These are phyloP conservation scores for Scaptomyza reducta DNA, from an alignment of 2,888 invertebrate genomes.

Conservation along the genomic window DNA sequence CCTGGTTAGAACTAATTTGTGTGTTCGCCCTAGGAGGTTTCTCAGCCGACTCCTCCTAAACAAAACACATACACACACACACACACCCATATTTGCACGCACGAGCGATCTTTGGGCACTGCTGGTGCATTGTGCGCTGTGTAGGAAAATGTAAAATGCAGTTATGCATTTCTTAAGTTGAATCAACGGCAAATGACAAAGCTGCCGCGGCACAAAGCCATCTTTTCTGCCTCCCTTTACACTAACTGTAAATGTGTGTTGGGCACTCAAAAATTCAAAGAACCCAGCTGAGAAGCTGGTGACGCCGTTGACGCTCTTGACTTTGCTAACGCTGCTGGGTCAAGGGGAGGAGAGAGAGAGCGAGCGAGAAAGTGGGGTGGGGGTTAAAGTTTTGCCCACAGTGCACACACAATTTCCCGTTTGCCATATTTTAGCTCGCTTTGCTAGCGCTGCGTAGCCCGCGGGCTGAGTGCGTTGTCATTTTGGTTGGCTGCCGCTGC, in stretches of 20 bases:
- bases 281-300: conserved; percentile 61
- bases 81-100: conserved; percentile 26
- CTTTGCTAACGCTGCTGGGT: conserved; percentile 3
- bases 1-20: conserved; percentile 76
- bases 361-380: too few relatives aligned
- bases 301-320: conserved; percentile 41
- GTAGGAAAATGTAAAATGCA: conserved; percentile 66
- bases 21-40: conserved; percentile 50
- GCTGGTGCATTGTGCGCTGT: conserved; percentile 51
- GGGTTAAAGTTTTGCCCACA: conserved; percentile 43
- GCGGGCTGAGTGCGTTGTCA: conserved; percentile 60
- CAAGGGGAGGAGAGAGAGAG: background rate
- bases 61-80: conserved; percentile 19
- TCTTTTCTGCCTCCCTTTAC: conserved; percentile 14
- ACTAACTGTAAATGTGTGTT: conserved; percentile 12
- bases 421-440: conserved; percentile 50
- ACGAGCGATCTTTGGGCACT: conserved; percentile 44
- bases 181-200: conserved; percentile 72
- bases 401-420: conserved; percentile 73
- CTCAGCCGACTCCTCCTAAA: conserved; percentile 8
- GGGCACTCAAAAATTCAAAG: conserved; percentile 63
- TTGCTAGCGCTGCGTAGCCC: conserved; percentile 3
- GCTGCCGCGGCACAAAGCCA: conserved; percentile 44
- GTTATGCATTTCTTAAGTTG: conserved; percentile 75
- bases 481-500: conserved; percentile 42